phyloP scores from a whole-genome alignment of 2,888 invertebrate species.

The Plusia festucae region DNA sequence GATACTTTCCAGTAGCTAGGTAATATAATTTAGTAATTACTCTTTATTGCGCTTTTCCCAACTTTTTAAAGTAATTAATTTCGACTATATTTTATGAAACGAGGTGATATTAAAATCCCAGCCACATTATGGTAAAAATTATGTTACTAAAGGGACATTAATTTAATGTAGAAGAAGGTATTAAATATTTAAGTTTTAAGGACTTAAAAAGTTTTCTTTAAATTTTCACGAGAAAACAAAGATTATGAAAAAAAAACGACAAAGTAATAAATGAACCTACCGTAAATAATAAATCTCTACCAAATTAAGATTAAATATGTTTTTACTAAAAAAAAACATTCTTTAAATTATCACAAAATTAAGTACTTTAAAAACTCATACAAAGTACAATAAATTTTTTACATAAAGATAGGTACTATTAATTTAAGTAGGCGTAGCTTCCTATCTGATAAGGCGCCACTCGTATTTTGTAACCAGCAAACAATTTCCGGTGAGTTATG shows the following conservation, averaged over 20 bases:
- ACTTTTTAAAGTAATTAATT: not conserved
- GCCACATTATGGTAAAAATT: too few relatives aligned
- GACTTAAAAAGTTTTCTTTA: too few relatives aligned
- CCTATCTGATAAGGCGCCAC: conserved; percentile 37
- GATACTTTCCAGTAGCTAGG: conserved; percentile 31
- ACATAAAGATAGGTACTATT: conserved; percentile 34
- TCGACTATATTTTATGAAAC: not conserved
- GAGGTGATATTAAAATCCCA: not conserved
- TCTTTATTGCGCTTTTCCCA: conserved; percentile 24
- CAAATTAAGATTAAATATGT: not conserved
- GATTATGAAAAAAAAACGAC: not conserved
- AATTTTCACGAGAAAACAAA: not conserved
- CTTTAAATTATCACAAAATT: not conserved
- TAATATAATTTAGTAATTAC: conserved; percentile 24
- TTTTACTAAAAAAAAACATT: not conserved
- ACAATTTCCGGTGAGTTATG: conserved; percentile 38
- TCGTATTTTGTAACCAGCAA: conserved; percentile 41
- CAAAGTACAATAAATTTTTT: conserved; percentile 33
- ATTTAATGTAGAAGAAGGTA: not conserved
- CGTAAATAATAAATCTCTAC: too few relatives aligned
- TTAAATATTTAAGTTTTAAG: not conserved
- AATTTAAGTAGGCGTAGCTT: conserved; percentile 34
- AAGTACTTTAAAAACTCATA: conserved; percentile 34
- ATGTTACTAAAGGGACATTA: too few relatives aligned
- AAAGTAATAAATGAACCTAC: too few relatives aligned